Conservation (phyloP, 2,888 invertebrate species). For the Xanthostigma xanthostigma region DNA sequence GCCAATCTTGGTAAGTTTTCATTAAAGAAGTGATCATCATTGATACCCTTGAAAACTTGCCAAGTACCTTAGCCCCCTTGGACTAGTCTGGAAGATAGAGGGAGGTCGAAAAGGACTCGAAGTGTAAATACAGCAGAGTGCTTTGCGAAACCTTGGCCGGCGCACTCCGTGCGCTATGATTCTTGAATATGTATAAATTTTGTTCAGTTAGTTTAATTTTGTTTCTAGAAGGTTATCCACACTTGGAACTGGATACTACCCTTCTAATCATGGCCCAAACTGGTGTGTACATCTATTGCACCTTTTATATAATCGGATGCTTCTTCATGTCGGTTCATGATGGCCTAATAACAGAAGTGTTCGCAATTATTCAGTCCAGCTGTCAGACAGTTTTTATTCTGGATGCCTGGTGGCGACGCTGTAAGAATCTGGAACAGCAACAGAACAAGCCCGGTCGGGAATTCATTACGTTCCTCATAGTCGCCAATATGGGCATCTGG, state of each 20-base stretch:
- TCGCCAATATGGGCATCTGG: conserved; percentile 76
- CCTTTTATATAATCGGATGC: conserved; percentile 73
- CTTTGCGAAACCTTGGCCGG: no score
- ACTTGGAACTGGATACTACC: conserved; percentile 55
- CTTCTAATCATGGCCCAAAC: conserved; percentile 75
- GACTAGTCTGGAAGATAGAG: no score
- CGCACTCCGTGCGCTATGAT: no score
- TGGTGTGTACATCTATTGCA: conserved; percentile 75
- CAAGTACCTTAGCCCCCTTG: no score
- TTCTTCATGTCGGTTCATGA: conserved; percentile 41
- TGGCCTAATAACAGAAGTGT: conserved; percentile 52
- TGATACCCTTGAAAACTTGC: no score
- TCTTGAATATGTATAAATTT: no score
- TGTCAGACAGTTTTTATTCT: conserved; percentile 66
- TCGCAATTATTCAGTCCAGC: conserved; percentile 64
- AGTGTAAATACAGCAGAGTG: no score
- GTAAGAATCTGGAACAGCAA: conserved; percentile 53
- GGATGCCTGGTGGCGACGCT: conserved; percentile 58
- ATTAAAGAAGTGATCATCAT: no score
- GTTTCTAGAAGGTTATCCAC: conserved; percentile 15
- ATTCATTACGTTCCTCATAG: conserved; percentile 68
- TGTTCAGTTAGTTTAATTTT: no score
- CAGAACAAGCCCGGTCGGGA: conserved; percentile 70
- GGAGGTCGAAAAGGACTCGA: no score
- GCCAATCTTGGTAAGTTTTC: no score